A percentile compares a stretch with the other conserved stretches of the same genome.
Conservation (phyloP, 2,113 vertebrate species). For the Carlito syrichta region DNA sequence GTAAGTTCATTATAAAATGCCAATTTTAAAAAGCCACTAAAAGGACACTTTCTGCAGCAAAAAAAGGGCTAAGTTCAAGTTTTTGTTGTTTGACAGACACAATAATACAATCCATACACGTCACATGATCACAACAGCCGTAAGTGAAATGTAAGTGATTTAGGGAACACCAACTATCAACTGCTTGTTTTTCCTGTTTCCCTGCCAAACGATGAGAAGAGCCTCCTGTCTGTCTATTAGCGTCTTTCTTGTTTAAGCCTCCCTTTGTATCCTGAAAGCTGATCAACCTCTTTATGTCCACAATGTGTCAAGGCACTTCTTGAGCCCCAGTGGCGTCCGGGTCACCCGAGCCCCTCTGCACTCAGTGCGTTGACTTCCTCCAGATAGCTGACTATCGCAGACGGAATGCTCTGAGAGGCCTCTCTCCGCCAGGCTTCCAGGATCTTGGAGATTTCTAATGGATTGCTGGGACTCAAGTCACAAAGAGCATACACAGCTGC, state of each 20-base stretch:
- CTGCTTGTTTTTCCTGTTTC: background rate
- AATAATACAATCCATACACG: background rate
- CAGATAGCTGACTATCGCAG: slow-evolving; percentile 85
- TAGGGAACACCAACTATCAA: background rate
- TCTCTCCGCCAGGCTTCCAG: slow-evolving; percentile 87
- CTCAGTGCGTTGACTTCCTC: slow-evolving; percentile 87
- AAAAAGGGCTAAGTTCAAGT: slow-evolving; percentile 72
- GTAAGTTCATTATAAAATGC: slow-evolving; percentile 60
- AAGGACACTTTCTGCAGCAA: slow-evolving; percentile 69
- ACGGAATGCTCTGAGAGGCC: slow-evolving; percentile 79
- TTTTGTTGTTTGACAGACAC: slow-evolving; percentile 51
- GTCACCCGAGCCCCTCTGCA: slow-evolving; percentile 52
- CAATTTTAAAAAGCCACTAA: slow-evolving; percentile 62
- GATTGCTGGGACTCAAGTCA: slow-evolving; percentile 91
- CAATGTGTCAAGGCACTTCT: slow-evolving; percentile 69
- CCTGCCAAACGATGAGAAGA: background rate
- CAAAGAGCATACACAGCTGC: slow-evolving; percentile 93
- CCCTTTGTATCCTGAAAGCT: background rate
- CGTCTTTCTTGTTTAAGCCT: background rate
- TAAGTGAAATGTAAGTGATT: background rate
- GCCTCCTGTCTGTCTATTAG: background rate
- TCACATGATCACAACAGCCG: background rate
- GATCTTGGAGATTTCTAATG: slow-evolving; percentile 85
- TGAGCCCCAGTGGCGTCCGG: background rate
- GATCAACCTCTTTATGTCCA: background rate